Conservation (phyloP, 2,888 invertebrate species). For the Sminthurides aquaticus region DNA sequence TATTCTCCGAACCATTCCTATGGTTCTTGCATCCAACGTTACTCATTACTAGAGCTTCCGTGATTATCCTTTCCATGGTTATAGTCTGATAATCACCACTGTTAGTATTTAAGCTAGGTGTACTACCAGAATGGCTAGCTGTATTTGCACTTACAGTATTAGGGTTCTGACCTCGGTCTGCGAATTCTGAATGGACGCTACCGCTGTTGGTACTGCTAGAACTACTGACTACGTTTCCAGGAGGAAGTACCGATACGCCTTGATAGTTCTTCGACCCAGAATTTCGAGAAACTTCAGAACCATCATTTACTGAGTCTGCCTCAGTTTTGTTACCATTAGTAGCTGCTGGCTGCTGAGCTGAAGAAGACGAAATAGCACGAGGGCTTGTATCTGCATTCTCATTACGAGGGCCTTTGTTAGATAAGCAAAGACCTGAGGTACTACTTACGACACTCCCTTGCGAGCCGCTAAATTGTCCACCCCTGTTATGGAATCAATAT, state of each 20-base stretch:
- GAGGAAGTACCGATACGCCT: neutral
- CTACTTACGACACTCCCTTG: neutral
- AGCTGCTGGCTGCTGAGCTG: neutral
- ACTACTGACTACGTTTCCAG: neutral
- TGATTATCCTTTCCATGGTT: constrained; percentile 42
- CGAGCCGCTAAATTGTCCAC: neutral
- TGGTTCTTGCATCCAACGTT: constrained; percentile 40
- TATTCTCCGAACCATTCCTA: constrained; percentile 6
- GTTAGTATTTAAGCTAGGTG: neutral
- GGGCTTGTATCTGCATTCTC: neutral
- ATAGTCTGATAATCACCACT: constrained; percentile 38
- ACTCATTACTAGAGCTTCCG: constrained; percentile 40
- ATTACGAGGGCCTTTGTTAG: neutral
- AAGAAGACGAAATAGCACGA: neutral
- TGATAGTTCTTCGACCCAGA: no score
- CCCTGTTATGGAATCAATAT: neutral
- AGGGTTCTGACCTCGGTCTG: neutral
- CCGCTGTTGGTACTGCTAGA: neutral
- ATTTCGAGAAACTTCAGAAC: neutral
- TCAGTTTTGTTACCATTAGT: neutral
- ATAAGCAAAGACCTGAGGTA: neutral
- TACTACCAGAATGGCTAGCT: constrained; percentile 12
- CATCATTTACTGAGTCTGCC: neutral
- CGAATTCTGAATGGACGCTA: constrained; percentile 14
- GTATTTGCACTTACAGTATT: neutral